phyloP scores from a whole-genome alignment of 2,888 invertebrate species.

The Aleiodes alternator region DNA sequence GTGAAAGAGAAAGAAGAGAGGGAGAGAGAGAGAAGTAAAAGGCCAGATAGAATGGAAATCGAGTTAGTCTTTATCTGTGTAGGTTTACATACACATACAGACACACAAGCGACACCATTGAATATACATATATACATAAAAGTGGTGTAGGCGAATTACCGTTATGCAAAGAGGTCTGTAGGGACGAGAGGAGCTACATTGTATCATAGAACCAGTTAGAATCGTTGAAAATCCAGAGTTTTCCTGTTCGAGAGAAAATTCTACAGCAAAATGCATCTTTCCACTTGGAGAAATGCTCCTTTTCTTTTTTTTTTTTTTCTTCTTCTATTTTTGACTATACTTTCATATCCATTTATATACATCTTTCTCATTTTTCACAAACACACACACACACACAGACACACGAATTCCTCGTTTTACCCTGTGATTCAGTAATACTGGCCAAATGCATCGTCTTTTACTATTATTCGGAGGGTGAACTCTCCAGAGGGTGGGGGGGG shows the following conservation, averaged over 20 bases:
- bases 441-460: slow-evolving; percentile 35
- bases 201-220: slow-evolving; percentile 27
- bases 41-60: slow-evolving; percentile 8
- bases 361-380: slow-evolving; percentile 18
- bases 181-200: neutral
- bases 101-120: neutral
- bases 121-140: neutral
- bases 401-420: neutral
- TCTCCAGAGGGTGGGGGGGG: neutral
- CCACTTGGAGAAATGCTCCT: slow-evolving; percentile 36
- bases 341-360: neutral
- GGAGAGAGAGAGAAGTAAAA: neutral
- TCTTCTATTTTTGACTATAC: neutral
- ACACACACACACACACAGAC: neutral
- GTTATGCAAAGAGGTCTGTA: slow-evolving; percentile 40
- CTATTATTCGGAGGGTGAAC: slow-evolving; percentile 20
- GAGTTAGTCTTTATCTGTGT: slow-evolving; percentile 19
- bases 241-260: slow-evolving; percentile 32
- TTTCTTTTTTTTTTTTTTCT: too few relatives aligned
- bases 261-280: slow-evolving; percentile 28
- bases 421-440: slow-evolving; percentile 5
- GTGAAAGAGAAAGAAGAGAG: too few relatives aligned
- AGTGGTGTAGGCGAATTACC: slow-evolving; percentile 42
- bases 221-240: slow-evolving; percentile 26
- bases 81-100: slow-evolving; percentile 21